Evolutionary conservation across 2,888 invertebrate species (phyloP), one percentile per base, ranked within the genome.

Genomic region (Sicus ferrugineus): DNA sequence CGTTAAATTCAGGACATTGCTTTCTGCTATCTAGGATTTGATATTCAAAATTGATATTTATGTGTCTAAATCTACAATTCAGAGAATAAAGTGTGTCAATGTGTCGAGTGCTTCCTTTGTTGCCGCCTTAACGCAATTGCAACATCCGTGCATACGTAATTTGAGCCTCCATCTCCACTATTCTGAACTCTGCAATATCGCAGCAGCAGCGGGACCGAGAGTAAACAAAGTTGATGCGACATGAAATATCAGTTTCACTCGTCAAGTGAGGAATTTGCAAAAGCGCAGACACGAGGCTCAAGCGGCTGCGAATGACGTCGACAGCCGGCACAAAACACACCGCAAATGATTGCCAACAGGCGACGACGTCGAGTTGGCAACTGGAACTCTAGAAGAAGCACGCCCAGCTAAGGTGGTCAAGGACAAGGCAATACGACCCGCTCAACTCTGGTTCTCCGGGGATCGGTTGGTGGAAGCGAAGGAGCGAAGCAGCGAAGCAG

Each of bases 271-370:
- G n/a, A n/a, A n/a, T n/a, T n/a, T n/a, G n/a, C n/a, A n/a, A n/a
- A n/a, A n/a, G n/a, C n/a, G n/a, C n/a, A 54, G 3, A 6, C 23
- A 54, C 42, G 46, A 9, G 11, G 38, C 21, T 56, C 21, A 19
- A 21, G 19, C 16, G 50, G 30, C 28, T 1, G 30, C 21, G 19
- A 11, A 46, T 38, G 48, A 19, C 46, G 16, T n/a, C 48, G 48
- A 9, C 65, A 34, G 2, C 38, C 2, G 42, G 16, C 42, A 28
- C 14, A 19, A 16, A 42, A 28, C 31, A 48, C n/a, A 64, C 16
- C 31, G 64, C 66, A 66, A 66, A 54, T 56, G 58, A 42, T 21
- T 66, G 66, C 66, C 46, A 28, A 26, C 42, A 66, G 30, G 16
- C 28, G 7, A 16, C 66, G 19, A 42, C 26, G 56, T 26, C 4